A percentile compares a stretch with the other conserved stretches of the same genome.
phyloP scores from a whole-genome alignment of 2,113 vertebrate genomes.

The Bufo bufo region DNA sequence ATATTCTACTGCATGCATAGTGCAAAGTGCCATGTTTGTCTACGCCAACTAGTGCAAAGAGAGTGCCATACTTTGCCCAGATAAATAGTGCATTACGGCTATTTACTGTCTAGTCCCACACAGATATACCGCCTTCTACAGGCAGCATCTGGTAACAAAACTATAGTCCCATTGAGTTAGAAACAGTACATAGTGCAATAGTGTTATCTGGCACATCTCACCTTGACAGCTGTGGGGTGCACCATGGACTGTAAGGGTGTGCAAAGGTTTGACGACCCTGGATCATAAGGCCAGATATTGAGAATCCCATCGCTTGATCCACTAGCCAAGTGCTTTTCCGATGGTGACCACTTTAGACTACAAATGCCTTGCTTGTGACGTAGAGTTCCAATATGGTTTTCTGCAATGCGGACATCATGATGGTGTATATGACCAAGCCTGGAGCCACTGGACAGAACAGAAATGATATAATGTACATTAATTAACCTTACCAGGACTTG shows the following conservation, averaged over 20 bases:
- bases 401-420: slow-evolving; percentile 67
- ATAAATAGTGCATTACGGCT: too few relatives aligned
- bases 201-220: slow-evolving; percentile 49
- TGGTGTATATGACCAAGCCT: slow-evolving; percentile 74
- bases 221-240: slow-evolving; percentile 78
- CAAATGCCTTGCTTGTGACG: slow-evolving; percentile 70
- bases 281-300: slow-evolving; percentile 71
- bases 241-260: slow-evolving; percentile 65
- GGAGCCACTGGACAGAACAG: slow-evolving; percentile 70
- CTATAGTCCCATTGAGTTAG: too few relatives aligned
- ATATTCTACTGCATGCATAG: too few relatives aligned
- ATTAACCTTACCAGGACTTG: too few relatives aligned
- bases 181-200: too few relatives aligned
- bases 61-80: too few relatives aligned
- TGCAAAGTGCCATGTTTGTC: too few relatives aligned
- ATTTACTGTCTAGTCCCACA: too few relatives aligned
- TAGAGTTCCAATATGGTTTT: slow-evolving; percentile 64
- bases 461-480: neutral
- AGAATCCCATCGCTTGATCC: slow-evolving; percentile 73
- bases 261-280: slow-evolving; percentile 58
- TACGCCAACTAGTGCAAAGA: too few relatives aligned
- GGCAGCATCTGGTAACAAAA: too few relatives aligned
- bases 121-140: too few relatives aligned
- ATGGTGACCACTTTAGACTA: slow-evolving; percentile 77
- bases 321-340: slow-evolving; percentile 69